Percentiles rank a stretch among this genome's conserved stretches.
These are phyloP conservation scores for Hypercompe scribonia DNA, from an alignment of 2,888 invertebrate genomes.

Conservation along the genomic window DNA sequence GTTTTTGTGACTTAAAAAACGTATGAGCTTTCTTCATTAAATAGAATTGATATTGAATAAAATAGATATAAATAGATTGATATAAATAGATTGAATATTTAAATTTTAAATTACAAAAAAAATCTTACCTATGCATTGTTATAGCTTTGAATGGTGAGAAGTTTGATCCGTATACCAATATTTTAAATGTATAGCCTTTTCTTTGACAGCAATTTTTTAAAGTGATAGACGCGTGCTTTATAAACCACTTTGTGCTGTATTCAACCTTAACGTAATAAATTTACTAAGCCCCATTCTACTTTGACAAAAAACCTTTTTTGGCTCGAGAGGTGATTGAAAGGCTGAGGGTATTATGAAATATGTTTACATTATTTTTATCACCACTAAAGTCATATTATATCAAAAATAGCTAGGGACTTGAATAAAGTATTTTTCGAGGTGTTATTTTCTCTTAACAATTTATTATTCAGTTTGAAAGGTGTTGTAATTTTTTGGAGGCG, in stretches of 20 bases:
- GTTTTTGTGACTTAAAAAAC: no score
- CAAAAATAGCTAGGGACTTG: neutral
- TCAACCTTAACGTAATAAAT: neutral
- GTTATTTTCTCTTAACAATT: neutral
- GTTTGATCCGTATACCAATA: neutral
- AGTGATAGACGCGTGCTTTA: slow-evolving; percentile 7
- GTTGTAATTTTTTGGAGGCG: no score
- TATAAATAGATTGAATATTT: no score
- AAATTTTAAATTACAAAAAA: no score
- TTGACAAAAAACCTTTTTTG: slow-evolving; percentile 46
- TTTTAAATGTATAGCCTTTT: neutral
- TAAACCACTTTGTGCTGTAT: slow-evolving; percentile 21
- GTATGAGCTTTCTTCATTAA: no score
- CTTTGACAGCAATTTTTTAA: neutral
- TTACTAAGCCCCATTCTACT: slow-evolving; percentile 33
- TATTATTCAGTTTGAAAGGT: neutral
- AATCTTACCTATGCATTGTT: no score
- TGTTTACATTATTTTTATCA: slow-evolving; percentile 42
- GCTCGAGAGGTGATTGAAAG: slow-evolving; percentile 29
- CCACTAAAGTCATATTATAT: neutral
- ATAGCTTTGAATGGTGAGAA: neutral
- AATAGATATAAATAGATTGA: no score
- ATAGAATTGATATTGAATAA: no score
- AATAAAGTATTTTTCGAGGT: neutral
- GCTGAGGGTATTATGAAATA: slow-evolving; percentile 36